These are phyloP conservation scores for Octonoba sinensis DNA, from an alignment of 2,888 invertebrate genomes.

Conservation along the genomic window DNA sequence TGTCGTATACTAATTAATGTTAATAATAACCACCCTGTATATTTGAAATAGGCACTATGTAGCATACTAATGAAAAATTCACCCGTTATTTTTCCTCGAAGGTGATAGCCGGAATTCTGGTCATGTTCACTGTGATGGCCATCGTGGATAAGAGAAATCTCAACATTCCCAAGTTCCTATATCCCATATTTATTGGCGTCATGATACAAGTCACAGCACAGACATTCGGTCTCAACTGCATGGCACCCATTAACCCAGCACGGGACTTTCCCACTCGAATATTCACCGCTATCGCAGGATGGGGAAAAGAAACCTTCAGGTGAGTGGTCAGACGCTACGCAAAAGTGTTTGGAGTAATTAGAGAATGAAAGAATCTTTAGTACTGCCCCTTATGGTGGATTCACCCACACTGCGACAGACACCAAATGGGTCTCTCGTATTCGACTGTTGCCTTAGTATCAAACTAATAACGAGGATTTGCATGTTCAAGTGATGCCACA, in stretches of 20 bases:
- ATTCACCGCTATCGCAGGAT: slow-evolving; percentile 74
- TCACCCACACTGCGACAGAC: too few relatives aligned
- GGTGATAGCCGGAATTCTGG: slow-evolving; percentile 73
- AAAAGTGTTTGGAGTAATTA: not conserved
- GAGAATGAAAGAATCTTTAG: too few relatives aligned
- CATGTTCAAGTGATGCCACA: too few relatives aligned
- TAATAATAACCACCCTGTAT: too few relatives aligned
- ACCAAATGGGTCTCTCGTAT: too few relatives aligned
- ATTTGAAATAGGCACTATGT: too few relatives aligned
- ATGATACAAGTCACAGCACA: slow-evolving; percentile 70
- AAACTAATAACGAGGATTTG: too few relatives aligned
- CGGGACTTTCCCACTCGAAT: slow-evolving; percentile 75
- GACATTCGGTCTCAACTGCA: slow-evolving; percentile 74
- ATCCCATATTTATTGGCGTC: slow-evolving; percentile 68
- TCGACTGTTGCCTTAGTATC: too few relatives aligned
- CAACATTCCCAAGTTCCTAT: slow-evolving; percentile 70
- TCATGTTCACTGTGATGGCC: slow-evolving; percentile 73
- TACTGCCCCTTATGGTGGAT: too few relatives aligned
- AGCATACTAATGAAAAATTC: too few relatives aligned
- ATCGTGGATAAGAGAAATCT: slow-evolving; percentile 73
- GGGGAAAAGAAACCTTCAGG: slow-evolving; percentile 73
- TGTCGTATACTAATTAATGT: too few relatives aligned
- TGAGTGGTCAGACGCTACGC: slow-evolving; percentile 66
- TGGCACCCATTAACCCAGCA: slow-evolving; percentile 76
- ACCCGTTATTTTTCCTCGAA: slow-evolving; percentile 66